Conservation (phyloP, 2,888 invertebrate species). For the Eristalis intricaria region DNA sequence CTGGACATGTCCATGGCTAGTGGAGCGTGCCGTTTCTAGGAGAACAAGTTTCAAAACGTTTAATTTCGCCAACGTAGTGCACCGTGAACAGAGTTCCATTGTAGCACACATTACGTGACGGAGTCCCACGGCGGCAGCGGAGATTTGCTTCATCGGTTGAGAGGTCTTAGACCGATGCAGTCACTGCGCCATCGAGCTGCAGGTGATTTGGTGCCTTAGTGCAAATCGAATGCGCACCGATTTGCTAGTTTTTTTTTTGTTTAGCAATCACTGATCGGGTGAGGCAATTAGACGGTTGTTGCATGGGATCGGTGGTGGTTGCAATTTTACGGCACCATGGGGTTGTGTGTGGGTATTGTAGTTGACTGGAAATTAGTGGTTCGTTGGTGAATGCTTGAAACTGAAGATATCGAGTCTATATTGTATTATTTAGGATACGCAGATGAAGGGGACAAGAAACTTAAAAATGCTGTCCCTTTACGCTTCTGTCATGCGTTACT, state of each 20-base stretch:
- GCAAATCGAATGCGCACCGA: neutral
- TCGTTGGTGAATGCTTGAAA: neutral
- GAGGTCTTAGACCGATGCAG: constrained; percentile 1
- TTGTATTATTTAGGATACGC: too few relatives aligned
- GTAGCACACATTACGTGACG: constrained; percentile 17
- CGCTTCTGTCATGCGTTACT: too few relatives aligned
- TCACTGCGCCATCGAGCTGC: neutral
- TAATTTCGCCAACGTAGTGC: constrained; percentile 20
- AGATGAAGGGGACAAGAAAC: too few relatives aligned
- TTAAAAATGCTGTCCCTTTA: too few relatives aligned
- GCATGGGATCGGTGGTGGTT: neutral
- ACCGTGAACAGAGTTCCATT: constrained; percentile 30
- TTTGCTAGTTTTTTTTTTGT: neutral
- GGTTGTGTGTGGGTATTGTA: too few relatives aligned
- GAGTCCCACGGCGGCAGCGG: neutral
- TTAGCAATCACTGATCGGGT: constrained; percentile 16
- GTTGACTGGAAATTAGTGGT: too few relatives aligned
- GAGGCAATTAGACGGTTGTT: constrained; percentile 16
- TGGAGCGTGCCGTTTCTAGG: constrained; percentile 1
- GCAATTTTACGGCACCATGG: neutral
- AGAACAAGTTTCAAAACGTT: constrained; percentile 37
- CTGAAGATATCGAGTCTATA: too few relatives aligned
- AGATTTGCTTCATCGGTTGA: constrained; percentile 14
- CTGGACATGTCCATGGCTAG: neutral
- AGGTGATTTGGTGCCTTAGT: neutral